Evolutionary conservation across 2,113 vertebrate species (phyloP).

Genomic region (Pseudorhombus dupliciocellatus): DNA sequence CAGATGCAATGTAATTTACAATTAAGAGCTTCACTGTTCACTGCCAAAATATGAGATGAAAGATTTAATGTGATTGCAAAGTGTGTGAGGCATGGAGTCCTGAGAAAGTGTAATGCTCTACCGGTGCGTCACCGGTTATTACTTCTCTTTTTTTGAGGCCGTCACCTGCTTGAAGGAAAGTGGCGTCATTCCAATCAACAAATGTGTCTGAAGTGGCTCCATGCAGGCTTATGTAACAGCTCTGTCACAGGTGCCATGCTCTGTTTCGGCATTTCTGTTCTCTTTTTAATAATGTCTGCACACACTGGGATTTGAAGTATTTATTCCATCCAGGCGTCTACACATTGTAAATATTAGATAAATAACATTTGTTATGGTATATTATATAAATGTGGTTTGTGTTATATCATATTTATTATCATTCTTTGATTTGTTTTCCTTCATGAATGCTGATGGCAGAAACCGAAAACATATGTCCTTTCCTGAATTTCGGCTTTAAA

Average conservation of each 20-base stretch:
- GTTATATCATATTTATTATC: too few species aligned
- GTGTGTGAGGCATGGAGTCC: constrained; percentile 35
- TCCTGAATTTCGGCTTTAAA: neutral
- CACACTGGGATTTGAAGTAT: too few species aligned
- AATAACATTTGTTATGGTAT: neutral
- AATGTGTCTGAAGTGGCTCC: constrained; percentile 6
- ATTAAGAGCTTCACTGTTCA: constrained; percentile 55
- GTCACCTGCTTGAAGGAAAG: constrained; percentile 34
- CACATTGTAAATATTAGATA: neutral
- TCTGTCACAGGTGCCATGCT: neutral
- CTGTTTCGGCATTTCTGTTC: neutral
- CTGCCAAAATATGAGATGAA: constrained; percentile 67
- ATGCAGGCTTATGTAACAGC: neutral
- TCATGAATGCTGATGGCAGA: neutral
- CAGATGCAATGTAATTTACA: constrained; percentile 70
- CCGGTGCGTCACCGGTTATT: constrained; percentile 26
- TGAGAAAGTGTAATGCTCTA: constrained; percentile 14
- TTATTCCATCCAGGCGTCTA: neutral
- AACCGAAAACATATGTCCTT: neutral
- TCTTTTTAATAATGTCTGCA: neutral
- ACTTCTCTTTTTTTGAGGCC: neutral
- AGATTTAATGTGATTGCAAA: constrained; percentile 54
- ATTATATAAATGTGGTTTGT: too few species aligned
- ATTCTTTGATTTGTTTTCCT: too few species aligned
- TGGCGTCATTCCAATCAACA: constrained; percentile 21